These are phyloP conservation scores for Drosophila oshimai DNA, from an alignment of 1,140 invertebrate genomes.

Conservation along the genomic window DNA sequence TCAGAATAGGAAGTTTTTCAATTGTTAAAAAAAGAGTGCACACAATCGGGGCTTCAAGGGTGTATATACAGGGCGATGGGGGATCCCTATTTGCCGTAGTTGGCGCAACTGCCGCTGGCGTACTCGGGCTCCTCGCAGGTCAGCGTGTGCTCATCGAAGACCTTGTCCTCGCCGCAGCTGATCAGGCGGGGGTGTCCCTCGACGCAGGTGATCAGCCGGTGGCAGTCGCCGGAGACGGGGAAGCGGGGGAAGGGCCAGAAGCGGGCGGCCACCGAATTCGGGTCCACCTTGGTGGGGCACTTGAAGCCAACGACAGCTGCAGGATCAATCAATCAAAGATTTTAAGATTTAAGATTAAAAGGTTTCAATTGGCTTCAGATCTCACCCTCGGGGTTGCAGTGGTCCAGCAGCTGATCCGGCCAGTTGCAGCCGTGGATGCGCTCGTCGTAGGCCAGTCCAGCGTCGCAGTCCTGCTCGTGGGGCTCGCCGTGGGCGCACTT, in stretches of 20 bases:
- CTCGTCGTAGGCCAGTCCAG: conserved; percentile 94
- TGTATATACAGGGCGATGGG: conserved; percentile 11
- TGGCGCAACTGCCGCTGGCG: conserved; percentile 69
- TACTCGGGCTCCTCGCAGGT: conserved; percentile 89
- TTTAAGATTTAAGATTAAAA: too few species aligned
- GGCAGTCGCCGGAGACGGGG: conserved; percentile 91
- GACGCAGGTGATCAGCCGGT: conserved; percentile 93
- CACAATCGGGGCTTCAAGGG: neutral
- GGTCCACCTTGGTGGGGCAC: conserved; percentile 91
- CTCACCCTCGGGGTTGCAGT: conserved; percentile 93
- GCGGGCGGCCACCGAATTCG: conserved; percentile 89
- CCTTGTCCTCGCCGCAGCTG: conserved; percentile 92
- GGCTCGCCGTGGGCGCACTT: conserved; percentile 93
- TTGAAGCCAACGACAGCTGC: conserved; percentile 91
- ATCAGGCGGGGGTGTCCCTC: conserved; percentile 93
- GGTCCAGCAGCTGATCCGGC: conserved; percentile 93
- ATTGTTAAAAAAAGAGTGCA: too few species aligned
- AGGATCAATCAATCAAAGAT: conserved; percentile 22
- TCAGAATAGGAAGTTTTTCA: too few species aligned
- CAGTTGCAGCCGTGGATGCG: conserved; percentile 95
- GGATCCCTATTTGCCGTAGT: conserved; percentile 64
- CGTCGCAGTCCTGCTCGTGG: conserved; percentile 90
- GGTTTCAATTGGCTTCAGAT: neutral
- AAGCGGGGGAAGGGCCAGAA: conserved; percentile 96
- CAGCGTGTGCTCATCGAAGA: conserved; percentile 91